Conservation (phyloP, 2,888 invertebrate genomes). For the Agrochola circellaris region DNA sequence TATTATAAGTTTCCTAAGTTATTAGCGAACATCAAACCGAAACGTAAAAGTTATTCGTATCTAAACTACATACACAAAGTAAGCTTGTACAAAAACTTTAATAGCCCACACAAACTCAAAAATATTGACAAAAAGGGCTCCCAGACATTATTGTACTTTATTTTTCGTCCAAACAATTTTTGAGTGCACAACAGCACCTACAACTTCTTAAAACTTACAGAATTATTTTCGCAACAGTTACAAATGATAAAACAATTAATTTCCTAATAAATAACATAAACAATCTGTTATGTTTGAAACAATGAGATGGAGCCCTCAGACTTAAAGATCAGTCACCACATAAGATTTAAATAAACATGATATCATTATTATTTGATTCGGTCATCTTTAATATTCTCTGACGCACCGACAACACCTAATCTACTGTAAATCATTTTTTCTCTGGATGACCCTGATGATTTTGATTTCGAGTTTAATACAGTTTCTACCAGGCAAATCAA, state of each 20-base stretch:
- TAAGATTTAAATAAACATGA: constrained; percentile 21
- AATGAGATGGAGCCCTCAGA: constrained; percentile 53
- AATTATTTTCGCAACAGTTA: background rate
- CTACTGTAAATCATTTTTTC: constrained; percentile 29
- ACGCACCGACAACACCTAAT: constrained; percentile 18
- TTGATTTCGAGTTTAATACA: constrained; percentile 15
- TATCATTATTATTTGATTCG: constrained; percentile 20
- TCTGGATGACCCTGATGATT: constrained; percentile 48
- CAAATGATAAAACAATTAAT: background rate
- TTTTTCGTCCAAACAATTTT: background rate
- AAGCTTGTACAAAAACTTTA: constrained; percentile 65
- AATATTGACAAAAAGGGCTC: constrained; percentile 66
- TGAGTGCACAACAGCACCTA: background rate
- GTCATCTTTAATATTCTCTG: constrained; percentile 26
- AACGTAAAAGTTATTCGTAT: constrained; percentile 63
- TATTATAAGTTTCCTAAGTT: constrained; percentile 62
- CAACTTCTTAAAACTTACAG: no score
- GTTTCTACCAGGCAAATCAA: background rate
- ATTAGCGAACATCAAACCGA: constrained; percentile 73
- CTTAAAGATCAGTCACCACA: constrained; percentile 47
- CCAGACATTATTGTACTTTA: constrained; percentile 43
- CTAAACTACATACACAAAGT: constrained; percentile 66
- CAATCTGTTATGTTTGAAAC: background rate
- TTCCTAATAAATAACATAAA: background rate
- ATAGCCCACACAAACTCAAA: constrained; percentile 71